phyloP scores from a whole-genome alignment of 2,888 invertebrate species.

The Habroteleia sp. region DNA sequence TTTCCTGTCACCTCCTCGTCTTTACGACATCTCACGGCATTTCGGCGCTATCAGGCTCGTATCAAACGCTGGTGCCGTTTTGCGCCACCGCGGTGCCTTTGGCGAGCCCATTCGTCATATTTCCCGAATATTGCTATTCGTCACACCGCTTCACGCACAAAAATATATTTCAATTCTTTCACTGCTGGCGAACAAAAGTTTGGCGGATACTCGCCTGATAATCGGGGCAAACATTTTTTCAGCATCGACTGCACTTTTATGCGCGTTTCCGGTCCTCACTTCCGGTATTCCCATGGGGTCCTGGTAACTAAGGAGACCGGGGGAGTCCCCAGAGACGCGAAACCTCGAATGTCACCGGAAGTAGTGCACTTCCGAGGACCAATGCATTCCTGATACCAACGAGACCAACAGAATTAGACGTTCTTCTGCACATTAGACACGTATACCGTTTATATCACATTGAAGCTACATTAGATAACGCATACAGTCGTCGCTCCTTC shows the following conservation, averaged over 20 bases:
- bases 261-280: conserved; percentile 41
- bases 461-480: conserved; percentile 36
- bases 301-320: conserved; percentile 74
- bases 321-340: conserved; percentile 75
- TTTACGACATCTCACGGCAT: conserved; percentile 80
- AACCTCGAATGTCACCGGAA: conserved; percentile 47
- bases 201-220: conserved; percentile 68
- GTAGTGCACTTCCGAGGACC: conserved; percentile 36
- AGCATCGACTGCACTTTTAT: conserved; percentile 66
- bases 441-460: neutral
- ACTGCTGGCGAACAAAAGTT: neutral
- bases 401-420: conserved; percentile 65
- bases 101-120: conserved; percentile 55
- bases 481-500: too few relatives aligned
- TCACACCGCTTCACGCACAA: conserved; percentile 33
- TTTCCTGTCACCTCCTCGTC: conserved; percentile 79
- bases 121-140: conserved; percentile 57
- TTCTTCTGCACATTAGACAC: conserved; percentile 42
- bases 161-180: conserved; percentile 38
- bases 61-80: conserved; percentile 65
- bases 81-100: conserved; percentile 7
- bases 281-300: conserved; percentile 66
- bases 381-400: conserved; percentile 66
- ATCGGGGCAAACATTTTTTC: conserved; percentile 70
- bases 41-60: conserved; percentile 78